These are phyloP conservation scores for Gallinago stenura DNA, from an alignment of 2,797 vertebrate species.

Conservation along the genomic window DNA sequence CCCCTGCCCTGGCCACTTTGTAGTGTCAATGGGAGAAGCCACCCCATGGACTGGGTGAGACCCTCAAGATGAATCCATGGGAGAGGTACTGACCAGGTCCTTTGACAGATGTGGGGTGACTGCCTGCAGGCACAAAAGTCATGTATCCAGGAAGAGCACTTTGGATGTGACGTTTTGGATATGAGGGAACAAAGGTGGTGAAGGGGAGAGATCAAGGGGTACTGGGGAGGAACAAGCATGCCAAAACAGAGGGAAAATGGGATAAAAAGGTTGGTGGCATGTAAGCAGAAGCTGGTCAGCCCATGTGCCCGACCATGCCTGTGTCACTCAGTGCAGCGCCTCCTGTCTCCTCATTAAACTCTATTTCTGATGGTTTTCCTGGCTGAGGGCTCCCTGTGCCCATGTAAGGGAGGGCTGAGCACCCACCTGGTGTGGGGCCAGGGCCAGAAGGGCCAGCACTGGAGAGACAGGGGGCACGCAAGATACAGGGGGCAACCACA, in stretches of 20 bases:
- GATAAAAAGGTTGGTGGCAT: neutral
- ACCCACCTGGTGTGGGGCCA: rapidly evolving
- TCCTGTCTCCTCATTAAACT: neutral
- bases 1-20: neutral
- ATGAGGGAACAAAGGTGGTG: neutral
- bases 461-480: rapidly evolving
- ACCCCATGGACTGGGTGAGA: neutral
- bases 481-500: rapidly evolving
- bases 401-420: rapidly evolving
- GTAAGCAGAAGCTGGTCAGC: neutral
- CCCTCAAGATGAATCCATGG: neutral
- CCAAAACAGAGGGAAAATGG: neutral
- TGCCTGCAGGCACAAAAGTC: neutral
- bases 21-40: neutral
- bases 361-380: neutral
- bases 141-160: rapidly evolving
- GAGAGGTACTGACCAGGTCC: neutral
- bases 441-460: rapidly evolving
- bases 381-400: neutral
- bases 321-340: rapidly evolving
- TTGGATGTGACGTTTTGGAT: neutral
- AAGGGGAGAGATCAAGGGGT: neutral
- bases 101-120: neutral
- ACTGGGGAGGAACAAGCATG: neutral
- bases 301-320: neutral